Base-by-base conservation (phyloP, 1,140 invertebrate species). In the Drosophila orosa region DNA sequence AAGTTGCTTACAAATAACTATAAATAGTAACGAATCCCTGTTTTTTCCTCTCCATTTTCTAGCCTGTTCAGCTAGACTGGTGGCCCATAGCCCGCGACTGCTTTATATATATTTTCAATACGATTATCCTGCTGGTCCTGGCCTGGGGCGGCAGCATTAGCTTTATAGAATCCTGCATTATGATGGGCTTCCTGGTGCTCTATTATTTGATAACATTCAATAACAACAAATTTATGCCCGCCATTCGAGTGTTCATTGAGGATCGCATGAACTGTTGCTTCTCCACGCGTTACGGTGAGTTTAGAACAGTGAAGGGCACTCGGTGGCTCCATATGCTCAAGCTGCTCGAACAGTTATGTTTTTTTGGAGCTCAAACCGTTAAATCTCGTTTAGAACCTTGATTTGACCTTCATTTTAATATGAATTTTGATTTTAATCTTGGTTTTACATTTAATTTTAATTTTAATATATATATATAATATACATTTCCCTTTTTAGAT, bases 31-130 rank as follows among this genome's bases (percentile, higher is more conserved):
- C 10, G 5, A 17, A 48, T 48, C 9, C 12, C 3, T 3, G 2
- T 0, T 0, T 13, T 6, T 13, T 19, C 4, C 47, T n/a, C 17
- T 31, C 3, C 5, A 8, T 5, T 33, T 1, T n/a, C 6, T 8
- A 98, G 97, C 95, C 95, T 0, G 95, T 98, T n/a, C 92, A 95
- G 75, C 93, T 98, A 25, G 95, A 97, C 81, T 95, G 95, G 94
- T 96, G 95, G 93, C 97, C 98, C 3, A 94, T 98, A 22, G 95
- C 96, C 1, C 93, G 98, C 74, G 98, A 98, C 86, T 96, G 96
- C 61, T 83, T 95, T 10, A 96, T 97, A 59, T 98, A 98, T 83
- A 94, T 95, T 8, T 85, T 97, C 8, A 96, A 97, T 22, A 95
- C 98, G 0, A 92, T 94, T 4, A 93, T 95, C 5, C 91, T 99